Evolutionary conservation across 2,797 vertebrate species (phyloP), one percentile per base, ranked within the genome.

Genomic region (Tokudaia muenninki): DNA sequence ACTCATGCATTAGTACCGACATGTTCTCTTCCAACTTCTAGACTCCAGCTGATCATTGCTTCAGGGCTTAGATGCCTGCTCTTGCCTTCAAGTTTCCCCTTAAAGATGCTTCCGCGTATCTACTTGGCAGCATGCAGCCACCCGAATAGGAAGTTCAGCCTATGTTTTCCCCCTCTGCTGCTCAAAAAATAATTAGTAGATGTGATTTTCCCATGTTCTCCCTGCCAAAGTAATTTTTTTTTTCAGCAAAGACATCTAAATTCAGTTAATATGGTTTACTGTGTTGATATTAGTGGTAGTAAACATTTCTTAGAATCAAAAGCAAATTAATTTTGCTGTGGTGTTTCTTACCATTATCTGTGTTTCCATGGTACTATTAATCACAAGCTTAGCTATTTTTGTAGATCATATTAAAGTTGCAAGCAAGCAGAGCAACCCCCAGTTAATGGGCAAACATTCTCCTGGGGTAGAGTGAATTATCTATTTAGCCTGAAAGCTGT

Each of bases 281-380:
- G 59, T 74, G 34, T 84, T 96, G 59, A 67, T 37, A 70, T 84
- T 94, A 72, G 63, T 92, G 72, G 72, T 52, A 78, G 52, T 79
- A 94, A 94, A 92, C 57, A 87, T 67, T 77, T 55, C 41, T 63
- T 19, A 52, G 72, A 55, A 95, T 95, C 57, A 94, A 95, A 87
- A 88, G 19, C 29, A 94, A 94, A 29, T 94, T 97, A 67, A 95
- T 82, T 84, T 91, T 84, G 83, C 87, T 84, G 78, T 44, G 47
- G 21, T 57, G 22, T 96, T 94, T 91, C 84, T 83, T 78, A 77
- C 21, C 55, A 92, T 78, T 94, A 41, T 87, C 74, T 90, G 19
- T 90, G 22, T 94, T 96, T 94, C 84, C 78, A 96, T 65, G 95
- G 97, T 97, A 95, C 95, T 97, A 93, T 94, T 95, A 84, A 82